phyloP scores from a whole-genome alignment of 2,113 vertebrate species.

The Protobothrops mucrosquamatus region DNA sequence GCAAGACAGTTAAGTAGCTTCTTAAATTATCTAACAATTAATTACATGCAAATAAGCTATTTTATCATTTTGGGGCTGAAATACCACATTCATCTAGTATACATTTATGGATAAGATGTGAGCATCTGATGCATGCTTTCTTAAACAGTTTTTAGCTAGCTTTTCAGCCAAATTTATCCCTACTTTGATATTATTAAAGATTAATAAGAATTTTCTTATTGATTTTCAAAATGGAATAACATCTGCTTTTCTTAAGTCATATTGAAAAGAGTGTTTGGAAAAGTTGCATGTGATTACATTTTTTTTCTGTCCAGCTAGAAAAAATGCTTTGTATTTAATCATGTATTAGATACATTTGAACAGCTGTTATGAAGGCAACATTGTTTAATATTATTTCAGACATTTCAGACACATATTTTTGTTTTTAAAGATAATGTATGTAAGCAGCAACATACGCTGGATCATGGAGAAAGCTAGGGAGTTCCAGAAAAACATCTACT shows the following conservation, averaged over 20 bases:
- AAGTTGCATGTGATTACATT: not conserved
- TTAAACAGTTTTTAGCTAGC: not conserved
- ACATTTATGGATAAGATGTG: not conserved
- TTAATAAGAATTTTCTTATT: not conserved
- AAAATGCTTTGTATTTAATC: not conserved
- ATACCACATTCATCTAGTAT: not conserved
- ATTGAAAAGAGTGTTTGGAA: not conserved
- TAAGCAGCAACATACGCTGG: not conserved
- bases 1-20: not conserved
- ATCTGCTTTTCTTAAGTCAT: not conserved
- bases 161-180: not conserved
- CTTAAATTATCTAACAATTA: conserved; percentile 2
- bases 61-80: not conserved
- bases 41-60: not conserved
- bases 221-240: not conserved
- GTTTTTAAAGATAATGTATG: not conserved
- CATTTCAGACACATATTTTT: not conserved
- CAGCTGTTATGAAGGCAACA: not conserved
- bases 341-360: conserved; percentile 11
- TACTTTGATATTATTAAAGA: not conserved
- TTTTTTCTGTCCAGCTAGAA: not conserved
- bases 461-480: no score
- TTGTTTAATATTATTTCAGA: not conserved
- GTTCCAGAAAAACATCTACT: no score
- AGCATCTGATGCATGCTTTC: not conserved